A percentile compares a stretch with the other conserved stretches of the same genome.
Evolutionary conservation across 1,140 invertebrate genomes (phyloP).

Genomic region (Eupristina koningsbergeri): DNA sequence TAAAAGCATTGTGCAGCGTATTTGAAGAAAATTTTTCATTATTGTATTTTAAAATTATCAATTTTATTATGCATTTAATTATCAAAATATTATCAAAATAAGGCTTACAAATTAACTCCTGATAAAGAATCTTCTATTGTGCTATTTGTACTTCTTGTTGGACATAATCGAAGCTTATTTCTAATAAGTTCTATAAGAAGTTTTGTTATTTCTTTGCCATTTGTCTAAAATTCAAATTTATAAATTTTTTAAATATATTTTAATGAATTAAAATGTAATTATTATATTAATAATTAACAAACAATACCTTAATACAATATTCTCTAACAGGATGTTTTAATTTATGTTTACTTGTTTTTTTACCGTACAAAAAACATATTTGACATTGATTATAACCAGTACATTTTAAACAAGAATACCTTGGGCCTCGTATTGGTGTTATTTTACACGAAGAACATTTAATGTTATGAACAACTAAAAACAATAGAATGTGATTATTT

Average conservation of each 20-base stretch:
- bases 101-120: conserved; percentile 55
- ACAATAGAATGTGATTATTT: conserved; percentile 35
- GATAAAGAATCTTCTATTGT: conserved; percentile 59
- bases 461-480: conserved; percentile 74
- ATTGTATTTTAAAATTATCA: no score
- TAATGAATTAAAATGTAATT: conserved; percentile 32
- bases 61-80: no score
- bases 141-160: conserved; percentile 58
- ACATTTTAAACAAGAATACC: conserved; percentile 84
- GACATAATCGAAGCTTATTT: conserved; percentile 70
- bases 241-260: conserved; percentile 33
- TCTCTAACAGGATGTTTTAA: conserved; percentile 84
- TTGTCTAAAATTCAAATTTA: conserved; percentile 65
- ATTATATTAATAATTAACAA: conserved; percentile 30
- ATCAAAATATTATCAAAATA: neutral
- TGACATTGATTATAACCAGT: conserved; percentile 87
- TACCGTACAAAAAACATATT: conserved; percentile 85
- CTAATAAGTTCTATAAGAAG: conserved; percentile 72
- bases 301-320: conserved; percentile 78
- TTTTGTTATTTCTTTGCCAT: conserved; percentile 72
- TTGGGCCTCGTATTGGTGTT: conserved; percentile 74
- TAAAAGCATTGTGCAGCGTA: neutral
- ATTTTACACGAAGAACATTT: conserved; percentile 76
- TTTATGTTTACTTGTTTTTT: conserved; percentile 81
- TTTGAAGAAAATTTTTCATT: no score